Conservation (phyloP, 2,113 vertebrate genomes). For the Leptobrachium leishanense region DNA sequence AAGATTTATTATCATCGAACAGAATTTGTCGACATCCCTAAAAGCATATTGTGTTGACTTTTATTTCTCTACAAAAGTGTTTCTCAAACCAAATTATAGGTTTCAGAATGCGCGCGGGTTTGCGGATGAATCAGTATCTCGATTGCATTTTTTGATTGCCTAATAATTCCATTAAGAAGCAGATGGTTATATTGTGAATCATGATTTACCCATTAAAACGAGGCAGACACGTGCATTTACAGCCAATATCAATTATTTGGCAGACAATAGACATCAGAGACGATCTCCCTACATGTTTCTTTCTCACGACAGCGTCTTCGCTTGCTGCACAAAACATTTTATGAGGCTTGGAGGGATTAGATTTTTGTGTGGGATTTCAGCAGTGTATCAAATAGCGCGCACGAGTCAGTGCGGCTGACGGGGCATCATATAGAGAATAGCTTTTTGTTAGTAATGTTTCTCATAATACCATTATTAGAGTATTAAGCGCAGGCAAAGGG, state of each 20-base stretch:
- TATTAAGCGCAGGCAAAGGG: constrained; percentile 4
- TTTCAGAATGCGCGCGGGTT: background rate
- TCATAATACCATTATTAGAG: constrained; percentile 21
- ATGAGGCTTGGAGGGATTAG: background rate
- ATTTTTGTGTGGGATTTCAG: constrained; percentile 3
- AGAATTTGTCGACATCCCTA: too few relatives aligned
- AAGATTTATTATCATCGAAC: too few relatives aligned
- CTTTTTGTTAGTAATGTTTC: constrained; percentile 19
- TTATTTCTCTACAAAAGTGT: background rate
- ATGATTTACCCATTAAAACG: background rate
- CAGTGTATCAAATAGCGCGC: background rate
- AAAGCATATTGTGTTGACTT: too few relatives aligned
- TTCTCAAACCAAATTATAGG: background rate
- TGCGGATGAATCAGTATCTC: background rate
- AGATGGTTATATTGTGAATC: background rate
- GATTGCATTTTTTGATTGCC: background rate
- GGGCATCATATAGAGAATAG: constrained; percentile 1
- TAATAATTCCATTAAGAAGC: background rate
- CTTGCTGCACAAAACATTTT: background rate
- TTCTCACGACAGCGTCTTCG: background rate
- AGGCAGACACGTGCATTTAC: background rate
- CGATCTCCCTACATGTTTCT: too few relatives aligned
- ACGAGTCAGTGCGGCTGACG: background rate
- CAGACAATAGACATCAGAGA: background rate
- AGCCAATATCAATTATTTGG: background rate